phyloP scores from a whole-genome alignment of 1,140 invertebrate species.

The Neodiprion pinetum region DNA sequence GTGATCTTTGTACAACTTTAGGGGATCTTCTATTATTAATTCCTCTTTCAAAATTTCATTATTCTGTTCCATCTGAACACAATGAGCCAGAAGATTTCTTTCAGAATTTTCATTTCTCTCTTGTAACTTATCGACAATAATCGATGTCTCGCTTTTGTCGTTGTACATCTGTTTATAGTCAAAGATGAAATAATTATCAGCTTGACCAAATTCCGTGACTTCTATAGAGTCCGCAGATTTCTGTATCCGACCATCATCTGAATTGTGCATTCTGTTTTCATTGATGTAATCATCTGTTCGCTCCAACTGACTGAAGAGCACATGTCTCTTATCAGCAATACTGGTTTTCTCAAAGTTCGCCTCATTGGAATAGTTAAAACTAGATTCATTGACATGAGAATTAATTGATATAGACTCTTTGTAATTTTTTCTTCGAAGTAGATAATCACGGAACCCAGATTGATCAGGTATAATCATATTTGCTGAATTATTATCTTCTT shows the following conservation, averaged over 20 bases:
- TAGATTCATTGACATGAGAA: neutral
- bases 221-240: neutral
- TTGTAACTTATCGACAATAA: neutral
- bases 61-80: neutral
- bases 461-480: neutral
- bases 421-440: conserved; percentile 12
- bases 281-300: neutral
- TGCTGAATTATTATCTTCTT: conserved; percentile 23
- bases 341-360: neutral
- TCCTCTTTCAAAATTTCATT: neutral
- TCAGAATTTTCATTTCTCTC: neutral
- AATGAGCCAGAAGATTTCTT: neutral
- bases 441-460: neutral
- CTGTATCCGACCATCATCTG: neutral
- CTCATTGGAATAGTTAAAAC: neutral
- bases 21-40: neutral
- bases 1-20: neutral
- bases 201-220: neutral
- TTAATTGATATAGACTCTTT: neutral
- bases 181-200: neutral
- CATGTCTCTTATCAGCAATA: neutral
- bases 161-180: neutral
- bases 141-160: neutral
- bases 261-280: neutral
- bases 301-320: neutral